Evolutionary conservation across 92 coral and sea anemone genomes (phyloP).

Genomic region (Porites lobata): DNA sequence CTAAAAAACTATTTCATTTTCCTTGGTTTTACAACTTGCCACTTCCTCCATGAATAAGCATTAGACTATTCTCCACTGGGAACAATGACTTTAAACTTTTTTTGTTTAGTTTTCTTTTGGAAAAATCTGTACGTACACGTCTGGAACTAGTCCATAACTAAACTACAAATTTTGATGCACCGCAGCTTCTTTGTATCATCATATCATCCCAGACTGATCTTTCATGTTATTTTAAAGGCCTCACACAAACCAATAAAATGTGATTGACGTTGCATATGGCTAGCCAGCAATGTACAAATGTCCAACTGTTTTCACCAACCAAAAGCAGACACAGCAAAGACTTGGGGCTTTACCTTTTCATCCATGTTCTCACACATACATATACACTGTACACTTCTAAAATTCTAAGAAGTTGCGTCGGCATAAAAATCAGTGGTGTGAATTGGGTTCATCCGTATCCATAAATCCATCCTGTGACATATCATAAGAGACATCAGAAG

Average conservation of each 20-base stretch:
- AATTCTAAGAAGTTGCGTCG: not conserved
- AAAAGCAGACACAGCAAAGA: not conserved
- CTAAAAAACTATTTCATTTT: slow-evolving; percentile 12
- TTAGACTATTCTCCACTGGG: not conserved
- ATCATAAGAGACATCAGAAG: slow-evolving; percentile 90
- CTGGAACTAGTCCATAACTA: not conserved
- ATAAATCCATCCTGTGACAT: slow-evolving; percentile 93
- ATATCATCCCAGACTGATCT: not conserved
- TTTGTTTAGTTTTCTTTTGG: not conserved
- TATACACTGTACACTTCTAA: not conserved
- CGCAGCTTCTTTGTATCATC: not conserved
- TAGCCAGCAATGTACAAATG: slow-evolving; percentile 19
- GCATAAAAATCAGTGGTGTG: slow-evolving; percentile 72
- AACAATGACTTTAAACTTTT: not conserved
- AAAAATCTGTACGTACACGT: slow-evolving; percentile 2
- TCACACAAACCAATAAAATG: slow-evolving; percentile 3
- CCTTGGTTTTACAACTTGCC: slow-evolving; percentile 13
- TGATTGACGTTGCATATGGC: not conserved
- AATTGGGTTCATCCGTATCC: slow-evolving; percentile 86
- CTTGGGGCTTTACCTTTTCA: not conserved
- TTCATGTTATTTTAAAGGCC: slow-evolving; percentile 30
- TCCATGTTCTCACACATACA: slow-evolving; percentile 16
- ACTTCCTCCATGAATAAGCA: not conserved
- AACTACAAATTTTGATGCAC: not conserved
- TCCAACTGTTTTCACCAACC: not conserved